Base-by-base conservation (phyloP, 2,113 vertebrate genomes). In the Procavia capensis region DNA sequence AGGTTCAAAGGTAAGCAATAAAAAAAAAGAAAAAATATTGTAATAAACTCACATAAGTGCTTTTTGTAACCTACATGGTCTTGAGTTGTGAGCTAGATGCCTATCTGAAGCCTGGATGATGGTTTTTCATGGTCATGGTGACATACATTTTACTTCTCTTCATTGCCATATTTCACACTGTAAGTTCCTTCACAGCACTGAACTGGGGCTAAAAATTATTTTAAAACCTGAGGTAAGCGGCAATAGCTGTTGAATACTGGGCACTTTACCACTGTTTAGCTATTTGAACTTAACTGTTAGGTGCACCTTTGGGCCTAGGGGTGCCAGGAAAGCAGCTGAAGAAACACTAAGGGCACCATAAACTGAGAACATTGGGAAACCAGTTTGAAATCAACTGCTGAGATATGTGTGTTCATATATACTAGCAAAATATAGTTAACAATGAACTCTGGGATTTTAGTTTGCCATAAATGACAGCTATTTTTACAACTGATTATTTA, bases 1-100 rank as follows among this genome's bases (percentile, higher is more conserved):
- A 96, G 79, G 83, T 96, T 97, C 96, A 95, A 96, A 95, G 81
- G 90, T 66, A 89, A 97, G 82, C 91, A 98, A 75, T 72, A 41
- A 90, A 82, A 82, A 91, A 68, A 64, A 34, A 43, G 4, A 43
- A 31, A 41, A 1, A 29, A 63, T 25, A 86, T 63, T 61, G n/a
- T 20, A 64, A 16, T 50, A 45, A 64, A 81, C 29, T 93, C 57
- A 31, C 31, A 74, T 27, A 43, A 5, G 64, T 36, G 39, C 41
- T 27, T 88, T 94, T 76, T 61, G 20, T 85, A 45, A 9, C 22
- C 92, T 80, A 70, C 6, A 34, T 3, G 39, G 19, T 82, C 85
- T 86, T 72, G 70, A 81, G 70, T 45, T 84, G 6, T 9, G 31
- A 9, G 50, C 34, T 70, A 95, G 41, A 76, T 92, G n/a, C 66